A percentile compares a stretch with the other conserved stretches of the same genome.
Conservation (phyloP, 2,113 vertebrate genomes). For the Corythaixoides concolor region DNA sequence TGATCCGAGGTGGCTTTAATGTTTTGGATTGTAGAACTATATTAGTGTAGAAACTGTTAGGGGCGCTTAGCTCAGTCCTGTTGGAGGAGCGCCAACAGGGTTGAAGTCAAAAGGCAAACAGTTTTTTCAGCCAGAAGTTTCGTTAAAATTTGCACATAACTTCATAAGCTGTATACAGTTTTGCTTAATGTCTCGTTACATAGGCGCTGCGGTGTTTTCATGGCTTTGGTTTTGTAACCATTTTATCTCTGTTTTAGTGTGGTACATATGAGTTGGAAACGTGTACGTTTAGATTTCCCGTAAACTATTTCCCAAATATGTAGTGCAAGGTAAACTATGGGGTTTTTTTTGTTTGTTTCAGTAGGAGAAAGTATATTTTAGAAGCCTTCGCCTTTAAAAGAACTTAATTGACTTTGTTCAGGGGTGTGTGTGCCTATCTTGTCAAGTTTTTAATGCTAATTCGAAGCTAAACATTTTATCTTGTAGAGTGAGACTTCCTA, state of each 20-base stretch:
- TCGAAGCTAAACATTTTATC: neutral
- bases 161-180: accelerated
- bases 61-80: neutral
- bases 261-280: accelerated
- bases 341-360: neutral
- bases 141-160: neutral
- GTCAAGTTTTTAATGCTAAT: neutral
- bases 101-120: neutral
- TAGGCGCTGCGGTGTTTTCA: accelerated
- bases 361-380: neutral
- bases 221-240: neutral
- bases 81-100: neutral
- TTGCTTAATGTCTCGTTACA: accelerated
- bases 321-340: neutral
- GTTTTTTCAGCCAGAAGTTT: neutral
- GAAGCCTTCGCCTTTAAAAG: neutral
- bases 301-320: neutral
- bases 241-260: neutral
- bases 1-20: neutral
- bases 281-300: neutral
- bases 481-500: neutral
- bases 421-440: neutral
- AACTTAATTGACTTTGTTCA: neutral
- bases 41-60: neutral
- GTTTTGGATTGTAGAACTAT: neutral